Base-by-base conservation (phyloP, 2,797 vertebrate genomes). In the Notolabrus celidotus region DNA sequence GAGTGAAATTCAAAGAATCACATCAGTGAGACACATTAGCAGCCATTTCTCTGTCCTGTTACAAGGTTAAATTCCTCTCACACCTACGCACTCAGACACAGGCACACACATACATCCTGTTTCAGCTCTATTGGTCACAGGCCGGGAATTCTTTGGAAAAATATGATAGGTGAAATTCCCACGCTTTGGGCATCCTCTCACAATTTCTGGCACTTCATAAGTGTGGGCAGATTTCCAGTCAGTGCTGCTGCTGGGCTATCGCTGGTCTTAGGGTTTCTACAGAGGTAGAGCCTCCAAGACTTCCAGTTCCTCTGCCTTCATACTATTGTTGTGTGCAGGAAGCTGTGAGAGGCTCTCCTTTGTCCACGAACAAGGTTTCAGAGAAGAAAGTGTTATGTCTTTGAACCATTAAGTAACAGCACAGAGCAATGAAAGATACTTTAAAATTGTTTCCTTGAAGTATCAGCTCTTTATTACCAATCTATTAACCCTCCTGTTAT, bases 151-250 rank as follows among this genome's bases (percentile, higher is more conserved):
- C 67, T 64, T 82, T 60, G 61, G 39, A 83, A 83, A 77, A 81
- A 65, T 63, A 60, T 74, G 49, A 77, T 75, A 85, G 79, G 74
- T 73, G 38, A 80, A 79, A 83, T 91, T 90, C 86, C 80, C 89
- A 90, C 66, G 43, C 70, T 84, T 77, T 75, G 50, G 61, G 68
- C 68, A 83, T 85, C 75, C 77, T 79, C 67, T 83, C 49, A 41
- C 47, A 64, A 79, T 56, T 72, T 47, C 77, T 76, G 51, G 71
- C 76, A 49, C 60, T 71, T 67, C 3, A 60, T 74, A 34, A 60
- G 60, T 47, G 41, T 10, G 46, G 77, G 67, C 74, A 67, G 66
- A 14, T 43, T 52, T 85, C 64, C 68, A 78, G 53, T 15, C n/a
- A 41, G 49, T 77, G 54, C 70, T 72, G 78, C 73, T 78, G 67